phyloP scores from a whole-genome alignment of 2,888 invertebrate species.

The Tryphoninae sp. region DNA sequence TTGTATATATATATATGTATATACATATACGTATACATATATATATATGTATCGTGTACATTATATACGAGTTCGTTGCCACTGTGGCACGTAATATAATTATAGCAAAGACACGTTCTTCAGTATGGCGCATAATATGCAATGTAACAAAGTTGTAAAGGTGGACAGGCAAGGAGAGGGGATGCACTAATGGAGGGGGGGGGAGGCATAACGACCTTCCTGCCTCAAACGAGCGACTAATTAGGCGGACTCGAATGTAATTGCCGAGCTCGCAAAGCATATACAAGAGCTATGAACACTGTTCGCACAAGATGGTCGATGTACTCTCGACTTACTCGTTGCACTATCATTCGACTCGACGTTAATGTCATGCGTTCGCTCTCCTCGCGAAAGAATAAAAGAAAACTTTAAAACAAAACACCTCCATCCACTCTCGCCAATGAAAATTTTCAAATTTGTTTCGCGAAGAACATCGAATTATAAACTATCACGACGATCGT shows the following conservation, averaged over 20 bases:
- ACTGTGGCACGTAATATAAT: conserved; percentile 40
- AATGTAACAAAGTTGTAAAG: conserved; percentile 28
- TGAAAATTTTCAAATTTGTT: not conserved
- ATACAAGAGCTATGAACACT: conserved; percentile 1
- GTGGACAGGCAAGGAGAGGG: not conserved
- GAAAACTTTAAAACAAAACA: not conserved
- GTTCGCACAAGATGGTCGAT: conserved; percentile 45
- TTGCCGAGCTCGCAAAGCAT: conserved; percentile 44
- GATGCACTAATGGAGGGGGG: conserved; percentile 31
- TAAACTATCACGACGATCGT: no score
- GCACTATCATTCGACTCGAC: conserved; percentile 27
- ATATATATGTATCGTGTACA: conserved; percentile 20
- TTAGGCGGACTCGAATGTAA: conserved; percentile 60
- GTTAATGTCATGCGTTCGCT: conserved; percentile 8
- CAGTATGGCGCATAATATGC: conserved; percentile 25
- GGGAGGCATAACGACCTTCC: conserved; percentile 59
- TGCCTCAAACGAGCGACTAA: conserved; percentile 59
- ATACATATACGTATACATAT: not conserved
- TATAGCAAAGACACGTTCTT: conserved; percentile 34
- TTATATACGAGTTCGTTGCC: conserved; percentile 51
- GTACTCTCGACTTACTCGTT: conserved; percentile 38
- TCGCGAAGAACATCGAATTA: no score
- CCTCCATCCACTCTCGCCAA: not conserved
- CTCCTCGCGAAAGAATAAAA: not conserved
- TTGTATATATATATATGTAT: conserved; percentile 23